Percentiles rank a stretch among this genome's conserved stretches.
Conservation (phyloP, 2,797 vertebrate species). For the Pelobates cultripes region DNA sequence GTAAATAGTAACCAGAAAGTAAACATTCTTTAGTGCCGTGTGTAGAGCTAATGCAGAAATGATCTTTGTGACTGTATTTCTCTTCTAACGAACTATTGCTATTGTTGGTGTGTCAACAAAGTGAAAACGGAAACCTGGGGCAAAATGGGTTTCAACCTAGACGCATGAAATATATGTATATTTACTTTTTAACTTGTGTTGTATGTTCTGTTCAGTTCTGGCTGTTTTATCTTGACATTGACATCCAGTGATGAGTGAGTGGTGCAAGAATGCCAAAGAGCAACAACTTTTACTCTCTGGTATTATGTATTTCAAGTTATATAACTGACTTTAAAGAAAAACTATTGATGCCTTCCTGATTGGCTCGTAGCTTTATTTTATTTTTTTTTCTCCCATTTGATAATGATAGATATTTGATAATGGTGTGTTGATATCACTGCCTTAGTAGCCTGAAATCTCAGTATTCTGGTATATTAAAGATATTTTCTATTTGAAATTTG, state of each 20-base stretch:
- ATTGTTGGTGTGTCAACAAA: constrained; percentile 6
- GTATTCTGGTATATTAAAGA: no score
- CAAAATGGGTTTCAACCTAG: neutral
- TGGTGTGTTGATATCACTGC: no score
- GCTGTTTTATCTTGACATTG: constrained; percentile 11
- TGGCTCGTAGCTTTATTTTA: no score
- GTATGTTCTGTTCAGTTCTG: neutral
- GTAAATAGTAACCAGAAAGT: constrained; percentile 50
- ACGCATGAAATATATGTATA: constrained; percentile 25
- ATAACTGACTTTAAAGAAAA: neutral
- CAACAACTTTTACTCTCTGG: neutral
- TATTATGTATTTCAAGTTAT: neutral
- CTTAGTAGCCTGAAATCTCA: no score
- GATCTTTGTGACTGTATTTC: constrained; percentile 35
- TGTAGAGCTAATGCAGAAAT: constrained; percentile 42
- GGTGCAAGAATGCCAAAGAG: neutral
- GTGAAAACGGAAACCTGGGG: neutral
- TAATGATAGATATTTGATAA: no score
- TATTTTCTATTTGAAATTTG: no score
- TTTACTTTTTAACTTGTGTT: constrained; percentile 11
- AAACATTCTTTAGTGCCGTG: constrained; percentile 48
- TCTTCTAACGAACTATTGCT: constrained; percentile 7
- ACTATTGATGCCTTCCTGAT: no score
- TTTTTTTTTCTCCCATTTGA: no score
- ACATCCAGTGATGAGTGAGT: neutral